These are phyloP conservation scores for Carabus problematicus DNA, from an alignment of 2,888 invertebrate genomes.

Conservation along the genomic window DNA sequence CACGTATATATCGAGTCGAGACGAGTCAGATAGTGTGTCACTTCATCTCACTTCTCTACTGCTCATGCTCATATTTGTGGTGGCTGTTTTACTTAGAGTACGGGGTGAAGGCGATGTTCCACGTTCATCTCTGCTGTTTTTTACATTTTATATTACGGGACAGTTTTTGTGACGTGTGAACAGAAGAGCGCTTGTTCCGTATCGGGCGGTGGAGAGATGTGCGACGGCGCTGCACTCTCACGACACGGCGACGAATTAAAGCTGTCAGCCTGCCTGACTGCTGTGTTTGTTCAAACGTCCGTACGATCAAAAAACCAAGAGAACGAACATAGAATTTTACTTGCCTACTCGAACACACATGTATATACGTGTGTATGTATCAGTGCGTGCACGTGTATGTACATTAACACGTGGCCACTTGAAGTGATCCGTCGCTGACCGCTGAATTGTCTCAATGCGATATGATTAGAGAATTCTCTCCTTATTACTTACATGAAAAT, in stretches of 20 bases:
- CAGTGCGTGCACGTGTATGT: not conserved
- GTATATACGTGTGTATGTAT: not conserved
- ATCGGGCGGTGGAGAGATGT: not conserved
- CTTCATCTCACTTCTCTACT: too few species aligned
- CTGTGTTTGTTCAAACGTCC: slow-evolving; percentile 42
- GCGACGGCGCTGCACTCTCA: slow-evolving; percentile 32
- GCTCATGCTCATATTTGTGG: not conserved
- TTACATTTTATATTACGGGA: slow-evolving; percentile 44
- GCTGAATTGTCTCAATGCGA: too few species aligned
- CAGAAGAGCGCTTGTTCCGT: slow-evolving; percentile 42
- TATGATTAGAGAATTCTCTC: too few species aligned
- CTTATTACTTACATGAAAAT: too few species aligned
- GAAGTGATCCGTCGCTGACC: too few species aligned
- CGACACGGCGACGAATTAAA: slow-evolving; percentile 43
- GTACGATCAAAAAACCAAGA: slow-evolving; percentile 34
- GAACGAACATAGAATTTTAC: not conserved
- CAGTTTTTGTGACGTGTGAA: slow-evolving; percentile 44
- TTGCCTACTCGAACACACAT: not conserved
- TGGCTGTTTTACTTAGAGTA: slow-evolving; percentile 1
- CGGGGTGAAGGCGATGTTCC: slow-evolving; percentile 15
- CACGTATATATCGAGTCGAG: slow-evolving; percentile 7
- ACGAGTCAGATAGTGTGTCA: too few species aligned
- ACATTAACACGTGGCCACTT: not conserved
- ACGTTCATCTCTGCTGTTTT: slow-evolving; percentile 15
- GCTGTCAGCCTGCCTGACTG: slow-evolving; percentile 43